A percentile compares a stretch with the other conserved stretches of the same genome.
These are phyloP conservation scores for Myotis lucifugus DNA, from an alignment of 2,113 vertebrate genomes.

Conservation along the genomic window DNA sequence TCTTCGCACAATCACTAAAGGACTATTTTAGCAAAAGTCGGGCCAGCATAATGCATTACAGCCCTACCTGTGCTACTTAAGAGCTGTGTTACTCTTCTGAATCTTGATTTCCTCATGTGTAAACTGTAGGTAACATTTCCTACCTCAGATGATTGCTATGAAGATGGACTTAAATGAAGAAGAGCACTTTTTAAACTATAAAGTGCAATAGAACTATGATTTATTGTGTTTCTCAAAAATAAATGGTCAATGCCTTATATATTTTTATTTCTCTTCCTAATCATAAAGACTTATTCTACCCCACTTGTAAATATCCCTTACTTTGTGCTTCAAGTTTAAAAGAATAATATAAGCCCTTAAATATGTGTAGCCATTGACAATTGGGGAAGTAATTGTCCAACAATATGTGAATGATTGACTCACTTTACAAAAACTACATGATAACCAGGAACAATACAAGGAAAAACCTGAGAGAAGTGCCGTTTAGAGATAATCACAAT, in stretches of 20 bases:
- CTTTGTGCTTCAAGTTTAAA: neutral
- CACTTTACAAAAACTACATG: conserved; percentile 21
- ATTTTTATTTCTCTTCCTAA: conserved; percentile 17
- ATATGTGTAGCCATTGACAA: neutral
- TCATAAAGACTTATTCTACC: neutral
- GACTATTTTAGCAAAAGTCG: neutral
- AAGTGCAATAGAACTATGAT: neutral
- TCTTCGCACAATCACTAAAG: neutral
- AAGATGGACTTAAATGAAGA: neutral
- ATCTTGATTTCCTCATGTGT: neutral
- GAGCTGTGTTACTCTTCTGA: neutral
- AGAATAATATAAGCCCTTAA: neutral
- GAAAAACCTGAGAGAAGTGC: neutral
- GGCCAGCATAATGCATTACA: neutral
- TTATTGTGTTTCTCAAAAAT: neutral
- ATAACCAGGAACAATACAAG: neutral
- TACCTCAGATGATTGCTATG: neutral
- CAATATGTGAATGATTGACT: neutral
- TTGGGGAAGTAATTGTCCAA: conserved; percentile 27
- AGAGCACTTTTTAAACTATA: neutral
- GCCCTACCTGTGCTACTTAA: neutral
- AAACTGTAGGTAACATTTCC: neutral
- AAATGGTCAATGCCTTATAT: neutral
- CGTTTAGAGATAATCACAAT: neutral
- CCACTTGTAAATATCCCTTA: neutral